Conservation (phyloP, 1,140 invertebrate genomes). For the Melitaea cinxia region DNA sequence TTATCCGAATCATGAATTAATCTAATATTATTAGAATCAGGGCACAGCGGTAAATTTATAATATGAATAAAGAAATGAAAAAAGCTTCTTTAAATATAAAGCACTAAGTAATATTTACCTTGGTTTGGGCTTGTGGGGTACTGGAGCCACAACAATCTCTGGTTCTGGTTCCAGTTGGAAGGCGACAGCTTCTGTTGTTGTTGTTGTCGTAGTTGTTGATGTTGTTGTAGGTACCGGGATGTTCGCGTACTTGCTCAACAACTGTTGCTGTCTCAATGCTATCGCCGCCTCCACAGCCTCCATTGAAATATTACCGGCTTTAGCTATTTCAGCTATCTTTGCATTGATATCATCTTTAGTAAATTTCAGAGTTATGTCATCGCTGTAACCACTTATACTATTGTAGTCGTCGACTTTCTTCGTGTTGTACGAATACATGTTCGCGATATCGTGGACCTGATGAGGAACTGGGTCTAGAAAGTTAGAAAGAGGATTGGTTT, state of each 20-base stretch:
- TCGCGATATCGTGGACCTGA: constrained; percentile 68
- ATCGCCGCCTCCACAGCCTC: constrained; percentile 88
- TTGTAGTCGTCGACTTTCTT: constrained; percentile 80
- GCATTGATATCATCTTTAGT: constrained; percentile 76
- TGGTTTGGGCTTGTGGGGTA: constrained; percentile 65
- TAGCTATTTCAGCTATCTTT: constrained; percentile 78
- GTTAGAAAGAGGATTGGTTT: constrained; percentile 74
- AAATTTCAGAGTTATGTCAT: constrained; percentile 67
- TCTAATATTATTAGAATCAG: too few species aligned
- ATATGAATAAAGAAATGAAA: too few species aligned
- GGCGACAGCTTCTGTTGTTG: constrained; percentile 70
- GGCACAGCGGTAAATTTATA: too few species aligned
- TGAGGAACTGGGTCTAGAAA: constrained; percentile 76
- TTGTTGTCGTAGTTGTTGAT: constrained; percentile 77
- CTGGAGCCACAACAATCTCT: constrained; percentile 56
- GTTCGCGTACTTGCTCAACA: constrained; percentile 83
- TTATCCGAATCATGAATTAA: too few species aligned
- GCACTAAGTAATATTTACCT: constrained; percentile 45
- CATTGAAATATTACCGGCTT: constrained; percentile 87
- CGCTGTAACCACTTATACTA: constrained; percentile 70
- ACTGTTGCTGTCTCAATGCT: constrained; percentile 85
- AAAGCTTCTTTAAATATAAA: neutral
- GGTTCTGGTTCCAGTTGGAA: constrained; percentile 70
- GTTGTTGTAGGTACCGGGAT: constrained; percentile 74
- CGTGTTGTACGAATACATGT: constrained; percentile 51